phyloP scores from a whole-genome alignment of 2,113 vertebrate species.

The Rostratula benghalensis region DNA sequence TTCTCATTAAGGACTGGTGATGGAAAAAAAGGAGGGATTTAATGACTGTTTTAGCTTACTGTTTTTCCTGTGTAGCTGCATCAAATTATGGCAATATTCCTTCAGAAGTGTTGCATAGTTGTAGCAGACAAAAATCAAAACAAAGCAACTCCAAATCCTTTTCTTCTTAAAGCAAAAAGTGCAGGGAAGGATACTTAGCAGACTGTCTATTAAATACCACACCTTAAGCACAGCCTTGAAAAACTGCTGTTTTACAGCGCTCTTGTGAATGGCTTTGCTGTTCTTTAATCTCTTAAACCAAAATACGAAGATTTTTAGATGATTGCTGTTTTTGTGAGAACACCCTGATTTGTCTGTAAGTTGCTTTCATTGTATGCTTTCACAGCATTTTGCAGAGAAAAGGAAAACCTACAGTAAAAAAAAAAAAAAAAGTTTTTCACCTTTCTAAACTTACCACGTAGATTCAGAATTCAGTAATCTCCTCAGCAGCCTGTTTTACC shows the following conservation, averaged over 20 bases:
- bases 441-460: fast-evolving
- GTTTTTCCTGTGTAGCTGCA: background rate
- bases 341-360: background rate
- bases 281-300: background rate
- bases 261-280: background rate
- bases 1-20: background rate
- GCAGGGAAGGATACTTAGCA: background rate
- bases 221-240: background rate
- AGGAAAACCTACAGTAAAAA: background rate
- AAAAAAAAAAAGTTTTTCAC: background rate
- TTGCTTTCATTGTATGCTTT: background rate
- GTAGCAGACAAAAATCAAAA: background rate
- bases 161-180: background rate
- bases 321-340: background rate
- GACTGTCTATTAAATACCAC: background rate
- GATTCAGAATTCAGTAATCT: background rate
- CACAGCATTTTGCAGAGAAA: background rate
- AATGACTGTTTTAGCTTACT: background rate
- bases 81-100: background rate
- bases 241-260: background rate
- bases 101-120: background rate
- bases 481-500: background rate
- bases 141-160: background rate
- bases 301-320: background rate
- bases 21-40: background rate